Base-by-base conservation (phyloP, 1,140 invertebrate genomes). In the Wiebesia pumilae region DNA sequence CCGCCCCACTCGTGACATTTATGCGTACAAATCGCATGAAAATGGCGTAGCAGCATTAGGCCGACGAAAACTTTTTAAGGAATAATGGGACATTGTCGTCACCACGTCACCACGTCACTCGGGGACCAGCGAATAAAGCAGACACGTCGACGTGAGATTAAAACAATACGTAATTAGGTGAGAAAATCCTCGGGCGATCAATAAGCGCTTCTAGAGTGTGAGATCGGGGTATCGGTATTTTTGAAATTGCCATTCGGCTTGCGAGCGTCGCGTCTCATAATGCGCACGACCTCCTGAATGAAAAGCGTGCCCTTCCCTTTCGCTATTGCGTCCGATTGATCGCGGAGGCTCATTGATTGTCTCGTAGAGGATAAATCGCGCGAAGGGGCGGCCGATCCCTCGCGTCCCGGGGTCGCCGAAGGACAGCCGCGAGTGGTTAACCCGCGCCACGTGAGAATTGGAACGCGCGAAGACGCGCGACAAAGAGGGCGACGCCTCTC, bases 91-190 rank as follows among this genome's bases (percentile, higher is more conserved):
- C 54, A 83, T 83, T 38, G 62, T 75, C 82, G 10, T 27, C 30
- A 33, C 19, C 33, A 38, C 4, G 19, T 3, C 24, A 65, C 6
- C 4, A 21, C 38, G 19, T n/a, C 16, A 73, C n/a, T 71, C 16
- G 33, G 47, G 75, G 35, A 83, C 16, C 24, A 7, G 1, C 6
- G 24, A 62, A 27, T 27, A 62, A 62, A 62, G 10, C 4, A 21
- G 19, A 21, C n/a, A 67, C 24, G 16, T 27, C 73, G 51, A 47
- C n/a, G 83, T 38, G 21, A 85, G 80, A 85, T 80, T 79, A 85
- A 85, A 85, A 85, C 83, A 85, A 85, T 85, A 84, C 73, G 58
- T 85, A 85, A 85, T 85, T 85, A 85, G 83, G 62, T 71, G 83
- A 67, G 62, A 43, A 71, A 85, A 84, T 78, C n/a, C n/a, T 14